Percentiles rank a stretch among this genome's conserved stretches.
phyloP scores from a whole-genome alignment of 2,888 invertebrate species.

The Digitonthophagus gazella region DNA sequence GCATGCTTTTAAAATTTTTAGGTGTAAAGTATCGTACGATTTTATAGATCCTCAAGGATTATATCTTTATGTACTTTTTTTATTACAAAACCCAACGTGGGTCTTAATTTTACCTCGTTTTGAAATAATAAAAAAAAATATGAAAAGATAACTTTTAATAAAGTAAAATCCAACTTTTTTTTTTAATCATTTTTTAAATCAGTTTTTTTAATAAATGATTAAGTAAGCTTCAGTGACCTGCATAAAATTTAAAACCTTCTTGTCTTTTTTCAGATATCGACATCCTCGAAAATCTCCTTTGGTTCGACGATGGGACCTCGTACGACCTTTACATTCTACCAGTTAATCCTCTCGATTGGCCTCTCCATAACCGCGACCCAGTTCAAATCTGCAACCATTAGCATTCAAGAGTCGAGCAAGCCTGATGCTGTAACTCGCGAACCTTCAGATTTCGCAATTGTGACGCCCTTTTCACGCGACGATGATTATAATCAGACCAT shows the following conservation, averaged over 20 bases:
- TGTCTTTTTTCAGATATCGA: neutral
- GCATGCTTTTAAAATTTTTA: neutral
- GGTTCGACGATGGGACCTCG: neutral
- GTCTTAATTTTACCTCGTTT: too few relatives aligned
- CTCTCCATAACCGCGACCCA: neutral
- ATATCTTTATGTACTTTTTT: too few relatives aligned
- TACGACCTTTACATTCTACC: neutral
- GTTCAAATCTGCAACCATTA: neutral
- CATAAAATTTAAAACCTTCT: neutral
- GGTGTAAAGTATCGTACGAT: neutral
- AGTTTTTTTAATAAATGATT: too few relatives aligned
- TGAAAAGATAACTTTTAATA: too few relatives aligned
- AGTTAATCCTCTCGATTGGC: neutral
- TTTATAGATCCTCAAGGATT: too few relatives aligned
- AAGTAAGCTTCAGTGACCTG: neutral
- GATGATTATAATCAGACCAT: neutral
- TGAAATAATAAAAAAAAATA: too few relatives aligned
- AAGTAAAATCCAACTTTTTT: too few relatives aligned
- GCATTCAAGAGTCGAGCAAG: constrained; percentile 1
- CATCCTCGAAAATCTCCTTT: neutral
- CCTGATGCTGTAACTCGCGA: too few relatives aligned
- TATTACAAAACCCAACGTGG: too few relatives aligned
- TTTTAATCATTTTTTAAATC: too few relatives aligned
- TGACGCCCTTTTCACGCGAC: neutral
- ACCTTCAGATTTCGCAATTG: neutral